phyloP scores from a whole-genome alignment of 2,113 vertebrate genomes.

The Mesitornis unicolor region DNA sequence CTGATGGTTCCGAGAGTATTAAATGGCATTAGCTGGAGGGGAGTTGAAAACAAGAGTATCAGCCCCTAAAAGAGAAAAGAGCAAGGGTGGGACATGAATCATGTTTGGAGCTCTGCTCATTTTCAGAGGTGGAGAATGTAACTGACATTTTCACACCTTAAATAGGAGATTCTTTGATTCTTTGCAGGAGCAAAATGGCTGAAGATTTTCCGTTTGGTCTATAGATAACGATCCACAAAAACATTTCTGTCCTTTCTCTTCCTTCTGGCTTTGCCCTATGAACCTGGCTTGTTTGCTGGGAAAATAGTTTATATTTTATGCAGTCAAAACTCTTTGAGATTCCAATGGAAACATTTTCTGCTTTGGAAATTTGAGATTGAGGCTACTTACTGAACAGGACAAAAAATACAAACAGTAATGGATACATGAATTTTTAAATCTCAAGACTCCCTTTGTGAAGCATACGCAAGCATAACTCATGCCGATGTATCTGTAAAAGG shows the following conservation, averaged over 20 bases:
- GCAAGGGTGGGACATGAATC: neutral
- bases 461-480: neutral
- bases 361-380: neutral
- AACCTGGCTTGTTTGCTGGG: neutral
- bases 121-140: slow-evolving; percentile 1
- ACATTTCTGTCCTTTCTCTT: neutral
- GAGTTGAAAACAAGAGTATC: neutral
- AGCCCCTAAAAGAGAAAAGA: neutral
- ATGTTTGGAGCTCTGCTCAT: neutral
- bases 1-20: slow-evolving; percentile 29
- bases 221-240: neutral
- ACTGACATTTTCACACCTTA: neutral
- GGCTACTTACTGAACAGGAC: neutral
- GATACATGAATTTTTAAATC: neutral
- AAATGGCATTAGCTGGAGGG: slow-evolving; percentile 27
- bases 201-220: neutral
- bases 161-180: neutral
- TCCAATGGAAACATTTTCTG: neutral
- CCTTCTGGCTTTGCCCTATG: neutral
- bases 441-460: neutral
- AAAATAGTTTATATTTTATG: neutral
- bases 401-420: neutral
- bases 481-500: neutral
- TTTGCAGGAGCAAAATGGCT: slow-evolving; percentile 21
- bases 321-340: neutral